phyloP scores from a whole-genome alignment of 2,113 vertebrate genomes.

The Sciurus niger region DNA sequence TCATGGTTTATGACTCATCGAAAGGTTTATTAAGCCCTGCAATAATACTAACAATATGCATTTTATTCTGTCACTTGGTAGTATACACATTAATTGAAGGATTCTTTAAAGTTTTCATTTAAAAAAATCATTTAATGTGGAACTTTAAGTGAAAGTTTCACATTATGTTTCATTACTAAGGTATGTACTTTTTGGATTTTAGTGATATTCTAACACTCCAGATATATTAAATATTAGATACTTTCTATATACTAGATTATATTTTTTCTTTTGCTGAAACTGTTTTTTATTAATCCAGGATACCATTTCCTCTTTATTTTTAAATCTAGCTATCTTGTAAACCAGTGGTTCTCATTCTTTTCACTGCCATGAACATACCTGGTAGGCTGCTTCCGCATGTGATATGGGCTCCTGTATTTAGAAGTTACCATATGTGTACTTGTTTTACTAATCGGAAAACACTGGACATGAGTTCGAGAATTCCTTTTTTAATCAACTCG shows the following conservation, averaged over 20 bases:
- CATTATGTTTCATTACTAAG: constrained; percentile 39
- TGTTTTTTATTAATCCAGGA: neutral
- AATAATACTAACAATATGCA: neutral
- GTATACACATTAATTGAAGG: constrained; percentile 25
- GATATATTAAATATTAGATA: constrained; percentile 47
- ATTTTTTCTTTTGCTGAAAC: constrained; percentile 50
- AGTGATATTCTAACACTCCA: constrained; percentile 29
- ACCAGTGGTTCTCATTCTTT: constrained; percentile 42
- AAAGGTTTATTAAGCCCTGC: neutral
- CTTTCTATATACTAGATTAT: neutral
- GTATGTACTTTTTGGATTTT: constrained; percentile 28
- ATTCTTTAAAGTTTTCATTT: neutral
- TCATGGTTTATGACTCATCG: constrained; percentile 35
- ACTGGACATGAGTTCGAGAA: constrained; percentile 16
- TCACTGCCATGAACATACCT: neutral
- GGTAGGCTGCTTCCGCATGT: neutral
- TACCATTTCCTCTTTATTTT: constrained; percentile 54
- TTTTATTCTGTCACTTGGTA: constrained; percentile 54
- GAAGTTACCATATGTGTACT: neutral
- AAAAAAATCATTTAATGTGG: neutral
- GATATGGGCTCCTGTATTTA: neutral
- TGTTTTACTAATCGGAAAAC: neutral
- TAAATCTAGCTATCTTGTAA: constrained; percentile 1
- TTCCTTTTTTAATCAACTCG: constrained; percentile 40
- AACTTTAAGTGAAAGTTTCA: constrained; percentile 60